Conservation (phyloP, 92 coral and sea anemone genomes). For the Porites divaricata region DNA sequence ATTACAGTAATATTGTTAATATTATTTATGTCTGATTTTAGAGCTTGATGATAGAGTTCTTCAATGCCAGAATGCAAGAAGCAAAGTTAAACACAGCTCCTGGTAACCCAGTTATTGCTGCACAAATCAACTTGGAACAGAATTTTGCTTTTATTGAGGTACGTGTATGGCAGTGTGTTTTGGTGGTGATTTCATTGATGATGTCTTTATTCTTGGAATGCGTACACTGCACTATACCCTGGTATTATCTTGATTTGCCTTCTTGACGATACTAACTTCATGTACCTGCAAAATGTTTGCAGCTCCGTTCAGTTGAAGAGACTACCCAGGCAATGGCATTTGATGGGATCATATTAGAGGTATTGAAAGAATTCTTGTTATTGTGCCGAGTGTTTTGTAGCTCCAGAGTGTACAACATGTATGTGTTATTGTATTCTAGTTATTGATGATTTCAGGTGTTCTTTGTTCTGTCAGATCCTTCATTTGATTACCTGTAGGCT, state of each 20-base stretch:
- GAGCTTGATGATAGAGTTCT: conserved; percentile 97
- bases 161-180: not conserved
- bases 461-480: no score
- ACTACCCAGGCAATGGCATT: conserved; percentile 99
- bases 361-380: not conserved
- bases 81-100: conserved; percentile 96
- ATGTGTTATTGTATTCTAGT: no score
- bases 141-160: conserved; percentile 99
- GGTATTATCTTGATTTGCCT: not conserved
- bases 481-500: no score
- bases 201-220: not conserved
- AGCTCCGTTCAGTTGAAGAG: conserved; percentile 99
- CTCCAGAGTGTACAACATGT: not conserved
- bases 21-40: not conserved
- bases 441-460: no score
- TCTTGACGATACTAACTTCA: not conserved
- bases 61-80: conserved; percentile 99
- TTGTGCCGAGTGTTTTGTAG: not conserved
- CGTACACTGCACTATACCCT: no score
- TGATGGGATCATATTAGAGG: conserved; percentile 98
- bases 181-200: not conserved
- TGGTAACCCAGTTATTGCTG: conserved; percentile 98
- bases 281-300: not conserved
- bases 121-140: conserved; percentile 97
- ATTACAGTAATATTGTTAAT: not conserved